Evolutionary conservation across 2,113 vertebrate genomes (phyloP), one percentile per base, ranked within the genome.

Genomic region (Andinoacara biseriatus): DNA sequence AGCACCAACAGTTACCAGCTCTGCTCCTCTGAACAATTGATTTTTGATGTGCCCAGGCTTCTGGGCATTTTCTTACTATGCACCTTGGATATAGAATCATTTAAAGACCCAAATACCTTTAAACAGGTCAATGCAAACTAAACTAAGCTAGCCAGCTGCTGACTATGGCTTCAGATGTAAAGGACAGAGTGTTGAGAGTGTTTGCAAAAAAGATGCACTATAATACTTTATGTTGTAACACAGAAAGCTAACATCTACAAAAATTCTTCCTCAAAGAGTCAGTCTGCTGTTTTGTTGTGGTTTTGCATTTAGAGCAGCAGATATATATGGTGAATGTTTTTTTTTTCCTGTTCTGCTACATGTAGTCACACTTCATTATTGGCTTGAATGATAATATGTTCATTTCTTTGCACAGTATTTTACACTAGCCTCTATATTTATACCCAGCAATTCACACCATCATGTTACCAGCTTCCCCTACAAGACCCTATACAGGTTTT

Each of bases 361-460:
- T 18, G 15, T 22, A 5, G 60, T 52, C 5, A 2, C 13, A 74
- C 14, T 31, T 80, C 7, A 78, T 13, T 58, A 54, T 75, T 63
- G 1, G 13, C 38, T 62, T 58, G 26, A 69, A 49, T 11, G 56
- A 83, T 84, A 76, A 74, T 31, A 43, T 8, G 8, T 77, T 76
- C 0, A 69, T 74, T 88, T 84, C 62, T 59, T 88, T 58, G n/a
- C 4, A 29, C 7, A 26, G 22, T 24, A 14, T 61, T 62, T 78
- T 61, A 40, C 8, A 62, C n/a, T 49, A 52, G 26, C 6, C 74
- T 43, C 57, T 69, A 31, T 14, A 33, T 61, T 87, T 56, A 40
- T 11, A 84, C 2, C 49, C 58, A 35, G 5, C 8, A 38, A 43
- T 5, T 78, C 10, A 58, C 43, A 65, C 31, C 11, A 72, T 18